Evolutionary conservation across 2,888 invertebrate genomes (phyloP), one percentile per base, ranked within the genome.

Genomic region (Cephus pulcher): DNA sequence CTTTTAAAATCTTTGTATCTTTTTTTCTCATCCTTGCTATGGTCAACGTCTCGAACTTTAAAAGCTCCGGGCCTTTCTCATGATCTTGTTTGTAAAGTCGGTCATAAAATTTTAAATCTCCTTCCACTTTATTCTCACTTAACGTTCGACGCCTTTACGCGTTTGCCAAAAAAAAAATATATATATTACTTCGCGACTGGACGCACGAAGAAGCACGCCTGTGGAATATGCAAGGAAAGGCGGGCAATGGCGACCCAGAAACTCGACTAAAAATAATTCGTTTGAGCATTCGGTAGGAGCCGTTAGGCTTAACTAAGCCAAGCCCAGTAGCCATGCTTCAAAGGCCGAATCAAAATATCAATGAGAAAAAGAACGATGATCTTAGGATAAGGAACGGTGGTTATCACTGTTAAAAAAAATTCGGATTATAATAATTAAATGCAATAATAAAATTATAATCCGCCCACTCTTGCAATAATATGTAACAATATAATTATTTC

Each of bases 231-330:
- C 56, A 56, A 56, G 56, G 56, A 23, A 56, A 56, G 56, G 56
- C 56, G 56, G 23, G 56, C 56, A 56, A 56, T 56, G 76, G 69
- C 79, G 84, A 84, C 84, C 84, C 83, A 84, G 82, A 84, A 84
- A 84, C 76, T 30, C n/a, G 75, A 78, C 84, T 84, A 81, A 84
- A 84, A 84, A 84, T 84, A 84, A 71, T 71, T 71, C 71, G 33
- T 71, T 33, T 15, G 33, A 71, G 33, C 71, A 23, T 34, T 34
- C 71, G 71, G 71, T 71, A 71, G 71, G 33, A 32, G 71, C 15
- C 33, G 71, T 71, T 71, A 71, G 71, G 12, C 34, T 33, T 71
- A 71, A 34, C 71, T 71, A 71, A 71, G 71, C 71, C 71, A 34
- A 33, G 2, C 34, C 71, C 71, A 71, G 71, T 71, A 71, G 12